Conservation (phyloP, 1,140 invertebrate genomes). For the Drosophila repletoides region DNA sequence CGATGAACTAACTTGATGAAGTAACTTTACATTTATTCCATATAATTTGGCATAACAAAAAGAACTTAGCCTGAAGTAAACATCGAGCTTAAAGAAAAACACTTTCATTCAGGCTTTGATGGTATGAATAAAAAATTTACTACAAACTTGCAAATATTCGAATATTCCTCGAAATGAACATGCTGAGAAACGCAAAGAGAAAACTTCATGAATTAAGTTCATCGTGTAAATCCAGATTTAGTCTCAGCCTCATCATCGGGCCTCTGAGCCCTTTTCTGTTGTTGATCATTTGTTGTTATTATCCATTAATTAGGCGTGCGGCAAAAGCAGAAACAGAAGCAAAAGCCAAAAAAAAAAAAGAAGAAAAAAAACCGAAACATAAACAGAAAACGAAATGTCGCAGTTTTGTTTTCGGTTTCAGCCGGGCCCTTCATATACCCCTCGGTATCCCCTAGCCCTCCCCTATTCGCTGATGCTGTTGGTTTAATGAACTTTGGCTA, state of each 20-base stretch:
- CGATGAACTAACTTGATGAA: too few relatives aligned
- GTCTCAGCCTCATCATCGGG: background rate
- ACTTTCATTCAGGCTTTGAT: too few relatives aligned
- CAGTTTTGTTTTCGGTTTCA: conserved; percentile 63
- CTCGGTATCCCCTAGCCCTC: background rate
- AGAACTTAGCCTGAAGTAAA: too few relatives aligned
- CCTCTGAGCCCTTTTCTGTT: conserved; percentile 12
- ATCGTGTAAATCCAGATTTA: too few relatives aligned
- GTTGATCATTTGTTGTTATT: conserved; percentile 19
- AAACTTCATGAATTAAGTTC: too few relatives aligned
- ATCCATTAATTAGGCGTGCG: conserved; percentile 36
- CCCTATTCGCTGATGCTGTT: conserved; percentile 14
- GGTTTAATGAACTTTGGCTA: conserved; percentile 51
- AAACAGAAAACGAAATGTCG: conserved; percentile 57
- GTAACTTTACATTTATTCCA: too few relatives aligned
- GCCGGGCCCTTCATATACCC: conserved; percentile 45
- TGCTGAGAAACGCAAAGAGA: too few relatives aligned
- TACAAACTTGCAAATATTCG: too few relatives aligned
- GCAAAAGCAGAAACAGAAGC: background rate
- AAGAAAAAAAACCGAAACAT: background rate
- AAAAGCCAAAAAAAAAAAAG: background rate
- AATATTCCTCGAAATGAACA: too few relatives aligned
- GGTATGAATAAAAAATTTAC: too few relatives aligned
- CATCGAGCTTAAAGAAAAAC: too few relatives aligned
- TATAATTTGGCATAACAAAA: too few relatives aligned